Conservation (phyloP, 2,888 invertebrate genomes). For the Penaeus monodon region DNA sequence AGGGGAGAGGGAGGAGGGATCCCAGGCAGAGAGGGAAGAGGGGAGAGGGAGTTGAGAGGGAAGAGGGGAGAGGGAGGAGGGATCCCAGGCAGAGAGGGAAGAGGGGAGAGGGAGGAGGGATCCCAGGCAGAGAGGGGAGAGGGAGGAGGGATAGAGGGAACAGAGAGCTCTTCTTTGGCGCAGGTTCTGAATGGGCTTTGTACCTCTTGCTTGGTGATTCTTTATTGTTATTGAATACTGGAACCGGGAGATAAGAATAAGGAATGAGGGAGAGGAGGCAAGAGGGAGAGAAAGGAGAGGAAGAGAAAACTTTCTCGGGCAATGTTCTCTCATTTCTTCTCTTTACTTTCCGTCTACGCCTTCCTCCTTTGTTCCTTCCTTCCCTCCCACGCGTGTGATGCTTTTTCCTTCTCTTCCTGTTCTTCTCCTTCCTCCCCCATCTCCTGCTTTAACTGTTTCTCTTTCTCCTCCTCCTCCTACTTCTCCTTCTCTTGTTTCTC, state of each 20-base stretch:
- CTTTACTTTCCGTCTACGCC: conserved; percentile 1
- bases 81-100: too few relatives aligned
- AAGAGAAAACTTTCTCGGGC: conserved; percentile 1
- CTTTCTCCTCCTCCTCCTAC: not conserved
- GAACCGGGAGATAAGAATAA: too few relatives aligned
- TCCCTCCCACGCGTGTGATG: not conserved
- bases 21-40: too few relatives aligned
- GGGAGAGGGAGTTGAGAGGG: not conserved
- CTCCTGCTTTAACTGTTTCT: not conserved
- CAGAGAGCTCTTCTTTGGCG: too few relatives aligned
- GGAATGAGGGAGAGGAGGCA: conserved; percentile 8
- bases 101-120: too few relatives aligned
- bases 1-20: too few relatives aligned
- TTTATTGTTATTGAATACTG: too few relatives aligned
- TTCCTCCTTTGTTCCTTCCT: not conserved
- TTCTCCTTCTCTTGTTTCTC: not conserved
- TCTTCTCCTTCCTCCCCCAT: not conserved
- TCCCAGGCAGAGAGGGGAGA: too few relatives aligned
- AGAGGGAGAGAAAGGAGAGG: not conserved
- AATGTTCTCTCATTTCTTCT: conserved; percentile 18
- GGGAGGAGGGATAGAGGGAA: not conserved
- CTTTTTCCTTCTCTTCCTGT: too few relatives aligned
- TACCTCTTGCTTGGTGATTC: too few relatives aligned
- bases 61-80: too few relatives aligned
- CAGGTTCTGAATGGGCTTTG: too few relatives aligned